Evolutionary conservation across 2,888 invertebrate species (phyloP).

Genomic region (Oligia strigilis): DNA sequence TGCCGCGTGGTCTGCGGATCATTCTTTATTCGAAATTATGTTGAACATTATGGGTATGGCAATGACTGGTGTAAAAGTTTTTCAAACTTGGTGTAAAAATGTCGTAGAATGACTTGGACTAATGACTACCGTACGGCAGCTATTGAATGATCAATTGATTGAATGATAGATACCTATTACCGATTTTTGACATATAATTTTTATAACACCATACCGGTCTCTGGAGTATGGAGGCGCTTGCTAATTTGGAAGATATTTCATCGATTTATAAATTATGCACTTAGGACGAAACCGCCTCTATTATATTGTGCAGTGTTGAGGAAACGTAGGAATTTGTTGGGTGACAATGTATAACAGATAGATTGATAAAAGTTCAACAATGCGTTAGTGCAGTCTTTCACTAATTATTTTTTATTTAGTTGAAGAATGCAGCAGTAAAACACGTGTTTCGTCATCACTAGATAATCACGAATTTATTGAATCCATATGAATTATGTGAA

Average conservation of each 20-base stretch:
- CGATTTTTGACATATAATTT: slow-evolving; percentile 27
- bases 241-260: slow-evolving; percentile 14
- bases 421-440: slow-evolving; percentile 37
- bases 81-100: slow-evolving; percentile 7
- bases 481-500: slow-evolving; percentile 58
- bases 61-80: background rate
- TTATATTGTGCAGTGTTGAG: background rate
- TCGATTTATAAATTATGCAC: background rate
- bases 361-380: background rate
- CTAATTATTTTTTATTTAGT: slow-evolving; percentile 14
- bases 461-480: slow-evolving; percentile 62
- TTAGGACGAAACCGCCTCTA: background rate
- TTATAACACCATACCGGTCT: slow-evolving; percentile 23
- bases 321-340: background rate
- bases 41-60: slow-evolving; percentile 17
- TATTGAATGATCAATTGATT: slow-evolving; percentile 12
- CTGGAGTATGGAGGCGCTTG: background rate
- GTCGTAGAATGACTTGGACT: background rate
- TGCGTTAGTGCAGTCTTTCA: too few relatives aligned
- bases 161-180: background rate
- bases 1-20: slow-evolving; percentile 33
- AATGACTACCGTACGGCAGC: slow-evolving; percentile 22
- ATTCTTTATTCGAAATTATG: slow-evolving; percentile 46
- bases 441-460: slow-evolving; percentile 54
- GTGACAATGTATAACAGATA: background rate